Base-by-base conservation (phyloP, 2,113 vertebrate species). In the Pedionomus torquatus region DNA sequence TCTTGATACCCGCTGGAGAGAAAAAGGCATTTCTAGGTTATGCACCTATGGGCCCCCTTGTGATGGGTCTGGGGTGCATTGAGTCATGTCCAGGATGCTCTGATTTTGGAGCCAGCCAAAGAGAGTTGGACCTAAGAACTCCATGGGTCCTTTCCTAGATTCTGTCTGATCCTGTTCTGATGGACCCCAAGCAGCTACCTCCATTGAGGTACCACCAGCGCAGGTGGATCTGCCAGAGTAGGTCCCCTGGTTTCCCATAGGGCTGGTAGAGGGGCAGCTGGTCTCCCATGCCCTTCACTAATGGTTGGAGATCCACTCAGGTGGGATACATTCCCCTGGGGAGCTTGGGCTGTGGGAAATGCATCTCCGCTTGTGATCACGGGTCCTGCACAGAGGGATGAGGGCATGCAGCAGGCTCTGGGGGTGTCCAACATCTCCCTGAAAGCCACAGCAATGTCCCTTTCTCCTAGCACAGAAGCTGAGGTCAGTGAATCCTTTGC, bases 191-290 rank as follows among this genome's bases (percentile, higher is more conserved):
- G 61, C 52, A 87, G 20, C 46, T 49, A 49, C 72, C 28, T 39
- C 48, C n/a, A 18, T 3, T 0, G 25, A 48, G 18, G 18, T 49
- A 51, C 24, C 39, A 48, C 30, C 69, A 70, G 30, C 0, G 0
- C 9, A 54, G 19, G 11, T 63, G 35, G 17, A 18, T 65, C 70
- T 77, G n/a, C 33, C 33, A 18, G 31, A 60, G 18, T 11, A 54
- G 39, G 31, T 58, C 28, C 19, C 8, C 37, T 58, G 24, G 12
- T 87, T 82, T 48, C 31, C 46, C 26, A 14, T 21, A 30, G 25
- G 10, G 37, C 20, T 55, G 39, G 28, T 17, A 24, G n/a, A 70
- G 43, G 37, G 28, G 21, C 49, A 68, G 10, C 5, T 2, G 1
- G 8, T 57, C 54, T 77, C 31, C 58, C 26, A 10, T 39, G 28